Evolutionary conservation across 2,888 invertebrate species (phyloP).

Genomic region (Malthinus flaveolus): DNA sequence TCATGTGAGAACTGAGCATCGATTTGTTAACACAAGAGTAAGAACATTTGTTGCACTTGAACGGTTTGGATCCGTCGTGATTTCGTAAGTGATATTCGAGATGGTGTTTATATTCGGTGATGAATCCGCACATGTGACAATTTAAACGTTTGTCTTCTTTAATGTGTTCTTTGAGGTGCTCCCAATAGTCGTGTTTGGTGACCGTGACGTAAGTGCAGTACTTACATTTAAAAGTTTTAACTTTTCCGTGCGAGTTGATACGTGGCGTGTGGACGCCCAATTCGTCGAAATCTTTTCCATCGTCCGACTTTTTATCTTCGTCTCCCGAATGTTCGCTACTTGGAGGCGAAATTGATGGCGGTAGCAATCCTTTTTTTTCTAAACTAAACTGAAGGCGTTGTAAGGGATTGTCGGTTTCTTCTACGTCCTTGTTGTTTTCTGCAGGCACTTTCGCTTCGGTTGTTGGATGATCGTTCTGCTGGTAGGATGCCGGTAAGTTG

Average conservation of each 20-base stretch:
- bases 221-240: slow-evolving; percentile 90
- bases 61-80: slow-evolving; percentile 94
- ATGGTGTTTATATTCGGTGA: slow-evolving; percentile 98
- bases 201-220: slow-evolving; percentile 84
- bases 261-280: slow-evolving; percentile 64
- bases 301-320: slow-evolving; percentile 58
- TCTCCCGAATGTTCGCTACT: slow-evolving; percentile 49
- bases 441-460: neutral
- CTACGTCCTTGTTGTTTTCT: slow-evolving; percentile 1
- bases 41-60: slow-evolving; percentile 86
- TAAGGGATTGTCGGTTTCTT: slow-evolving; percentile 44
- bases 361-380: slow-evolving; percentile 42
- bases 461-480: neutral
- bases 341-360: slow-evolving; percentile 38
- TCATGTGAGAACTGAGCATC: slow-evolving; percentile 97
- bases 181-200: slow-evolving; percentile 93
- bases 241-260: slow-evolving; percentile 79
- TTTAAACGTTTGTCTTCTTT: slow-evolving; percentile 88
- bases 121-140: slow-evolving; percentile 93
- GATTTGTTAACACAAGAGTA: slow-evolving; percentile 97
- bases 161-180: slow-evolving; percentile 88
- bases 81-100: slow-evolving; percentile 95
- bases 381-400: slow-evolving; percentile 49
- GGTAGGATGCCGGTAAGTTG: neutral
- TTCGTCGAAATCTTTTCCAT: slow-evolving; percentile 60